Base-by-base conservation (phyloP, 2,113 vertebrate genomes). In the Microcebus tavaratra region DNA sequence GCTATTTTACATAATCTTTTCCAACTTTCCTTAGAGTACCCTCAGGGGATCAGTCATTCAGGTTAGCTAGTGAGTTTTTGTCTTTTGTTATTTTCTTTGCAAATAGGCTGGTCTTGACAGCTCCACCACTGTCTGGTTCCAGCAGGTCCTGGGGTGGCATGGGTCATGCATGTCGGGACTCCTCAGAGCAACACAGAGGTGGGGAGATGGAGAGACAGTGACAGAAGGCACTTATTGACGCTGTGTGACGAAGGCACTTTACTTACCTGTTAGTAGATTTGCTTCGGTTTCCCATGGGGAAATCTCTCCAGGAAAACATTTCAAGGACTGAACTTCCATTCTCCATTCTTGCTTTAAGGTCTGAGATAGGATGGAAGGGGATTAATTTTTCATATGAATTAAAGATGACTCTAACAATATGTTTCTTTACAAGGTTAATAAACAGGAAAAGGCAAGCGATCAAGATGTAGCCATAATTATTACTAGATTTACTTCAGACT, bases 391-490 rank as follows among this genome's bases (percentile, higher is more conserved):
- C 83, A 78, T 83, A 84, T 92, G 87, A 97, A 96, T 96, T 97
- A 97, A 97, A 96, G 83, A 88, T 91, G 91, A 93, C 65, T 95
- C 72, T 82, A 88, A 93, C 86, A 94, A 70, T 93, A 93, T 92
- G 80, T 95, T 97, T 91, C 97, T 94, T 88, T 91, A 85, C 67
- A 95, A 95, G 70, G 72, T 86, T 98, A 91, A 96, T 90, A 95
- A 97, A 97, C 87, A 97, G 96, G 95, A 97, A 98, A 95, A 97
- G 87, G 92, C 89, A 92, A 98, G 75, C 68, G 93, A 96, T 97
- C 88, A 97, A 90, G 59, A 98, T 48, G 76, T 95, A 95, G 88
- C 91, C 93, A 70, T 93, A 98, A 93, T 97, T 95, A 96, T 95
- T 87, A 94, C 80, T 94, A 93, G 29, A 92, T 92, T 97, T 65